phyloP scores from a whole-genome alignment of 92 coral and sea anemone genomes.

The Metridium senile region DNA sequence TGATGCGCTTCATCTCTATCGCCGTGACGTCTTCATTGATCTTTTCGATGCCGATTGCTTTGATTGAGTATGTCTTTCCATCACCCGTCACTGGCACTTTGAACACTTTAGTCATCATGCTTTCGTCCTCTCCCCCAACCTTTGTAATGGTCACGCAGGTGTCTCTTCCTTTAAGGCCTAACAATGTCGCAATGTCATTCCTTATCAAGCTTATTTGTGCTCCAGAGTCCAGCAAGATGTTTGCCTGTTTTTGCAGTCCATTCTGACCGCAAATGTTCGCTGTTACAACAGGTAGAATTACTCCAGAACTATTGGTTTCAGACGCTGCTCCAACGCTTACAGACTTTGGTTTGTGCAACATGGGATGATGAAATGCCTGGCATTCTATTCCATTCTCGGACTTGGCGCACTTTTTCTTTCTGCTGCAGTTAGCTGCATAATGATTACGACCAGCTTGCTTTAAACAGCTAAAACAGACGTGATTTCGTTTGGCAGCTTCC shows the following conservation, averaged over 20 bases:
- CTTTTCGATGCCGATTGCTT: constrained; percentile 61
- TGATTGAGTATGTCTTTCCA: constrained; percentile 19
- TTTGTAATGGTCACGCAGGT: constrained; percentile 34
- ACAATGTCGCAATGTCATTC: neutral
- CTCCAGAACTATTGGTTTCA: constrained; percentile 13
- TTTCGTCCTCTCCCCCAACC: constrained; percentile 53
- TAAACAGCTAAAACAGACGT: constrained; percentile 57
- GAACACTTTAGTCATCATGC: constrained; percentile 40
- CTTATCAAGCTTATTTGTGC: constrained; percentile 54
- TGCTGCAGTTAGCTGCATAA: constrained; percentile 38
- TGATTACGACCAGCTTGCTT: constrained; percentile 54
- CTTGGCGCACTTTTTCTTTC: constrained; percentile 41
- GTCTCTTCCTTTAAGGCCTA: constrained; percentile 23
- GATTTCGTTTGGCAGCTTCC: constrained; percentile 56
- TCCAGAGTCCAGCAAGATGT: constrained; percentile 59
- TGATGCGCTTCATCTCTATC: neutral
- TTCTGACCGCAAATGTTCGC: constrained; percentile 31
- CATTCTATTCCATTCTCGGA: constrained; percentile 22
- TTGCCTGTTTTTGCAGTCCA: constrained; percentile 30
- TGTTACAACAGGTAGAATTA: constrained; percentile 51
- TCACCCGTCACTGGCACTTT: constrained; percentile 9
- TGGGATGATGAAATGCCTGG: constrained; percentile 12
- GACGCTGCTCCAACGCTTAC: constrained; percentile 12
- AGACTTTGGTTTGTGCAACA: neutral
- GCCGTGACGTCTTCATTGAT: constrained; percentile 52